Base-by-base conservation (phyloP, 2,888 invertebrate species). In the Phortica magna region DNA sequence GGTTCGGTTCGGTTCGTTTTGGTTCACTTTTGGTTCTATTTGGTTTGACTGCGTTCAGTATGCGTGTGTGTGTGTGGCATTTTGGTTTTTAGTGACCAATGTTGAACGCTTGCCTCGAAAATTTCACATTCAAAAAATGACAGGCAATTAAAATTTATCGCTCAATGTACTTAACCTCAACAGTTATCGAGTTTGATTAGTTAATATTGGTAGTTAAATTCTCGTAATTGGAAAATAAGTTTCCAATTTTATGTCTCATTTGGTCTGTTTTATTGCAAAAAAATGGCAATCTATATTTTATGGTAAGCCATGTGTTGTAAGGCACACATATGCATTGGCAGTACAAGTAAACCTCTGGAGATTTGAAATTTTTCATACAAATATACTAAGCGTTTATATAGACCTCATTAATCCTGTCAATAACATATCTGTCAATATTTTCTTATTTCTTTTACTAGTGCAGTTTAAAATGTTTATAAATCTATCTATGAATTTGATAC, bases 101-200 rank as follows among this genome's bases (percentile, higher is more conserved):
- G 12, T 22, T 61, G 17, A 4, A 31, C 67, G 31, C 31, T 31
- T 48, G 48, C 48, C 48, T 48, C 7, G 14, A 48, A 48, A 48
- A 48, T 48, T 12, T 48, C 10, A 14, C 48, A 48, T 9, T 48
- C 17, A 12, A 53, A 71, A 71, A 71, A 81, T 79, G 89, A 85
- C 86, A 88, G 88, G 77, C 85, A 88, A 85, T 85, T 88, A 88
- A 83, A 87, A 85, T 84, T 85, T 80, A 80, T 78, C 48, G 53
- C 53, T 53, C 74, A 74, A 76, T 83, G 72, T 53, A 81, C 77
- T 78, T 55, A 68, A 68, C 68, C 68, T 43, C 68, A 68, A n/a
- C 31, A 68, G 31, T 31, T 31, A 43, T 43, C 43, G 41, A 48
- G n/a, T 68, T 43, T 68, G 68, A 43, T 68, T 68, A 68, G 68